A percentile compares a stretch with the other conserved stretches of the same genome.
Conservation (phyloP, 2,888 invertebrate genomes). For the Stomorhina lunata region DNA sequence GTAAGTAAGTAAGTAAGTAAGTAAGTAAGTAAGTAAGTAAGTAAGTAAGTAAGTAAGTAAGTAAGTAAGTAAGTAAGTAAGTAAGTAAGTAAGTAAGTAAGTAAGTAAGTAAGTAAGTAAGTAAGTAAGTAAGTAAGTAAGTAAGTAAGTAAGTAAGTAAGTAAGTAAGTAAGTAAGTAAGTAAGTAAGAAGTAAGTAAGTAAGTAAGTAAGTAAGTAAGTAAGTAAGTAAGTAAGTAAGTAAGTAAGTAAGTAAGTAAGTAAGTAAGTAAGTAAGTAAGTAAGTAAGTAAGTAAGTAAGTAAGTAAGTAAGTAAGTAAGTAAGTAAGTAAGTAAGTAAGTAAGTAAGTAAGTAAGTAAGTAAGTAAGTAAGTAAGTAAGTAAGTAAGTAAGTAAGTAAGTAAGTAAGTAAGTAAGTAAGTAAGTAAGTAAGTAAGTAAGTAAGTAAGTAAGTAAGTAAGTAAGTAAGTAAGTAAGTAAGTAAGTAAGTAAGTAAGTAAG, state of each 20-base stretch:
- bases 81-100: neutral
- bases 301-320: neutral
- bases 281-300: neutral
- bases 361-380: neutral
- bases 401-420: neutral
- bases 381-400: neutral
- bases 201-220: neutral
- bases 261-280: neutral
- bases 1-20: neutral
- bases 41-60: neutral
- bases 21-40: neutral
- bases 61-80: neutral
- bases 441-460: neutral
- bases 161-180: neutral
- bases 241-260: neutral
- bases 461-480: neutral
- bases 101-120: neutral
- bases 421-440: neutral
- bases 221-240: neutral
- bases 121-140: neutral
- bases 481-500: neutral
- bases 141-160: neutral
- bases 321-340: neutral
- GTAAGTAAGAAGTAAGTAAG: neutral
- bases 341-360: neutral